Conservation (phyloP, 92 coral and sea anemone genomes). For the Siderastrea radians region DNA sequence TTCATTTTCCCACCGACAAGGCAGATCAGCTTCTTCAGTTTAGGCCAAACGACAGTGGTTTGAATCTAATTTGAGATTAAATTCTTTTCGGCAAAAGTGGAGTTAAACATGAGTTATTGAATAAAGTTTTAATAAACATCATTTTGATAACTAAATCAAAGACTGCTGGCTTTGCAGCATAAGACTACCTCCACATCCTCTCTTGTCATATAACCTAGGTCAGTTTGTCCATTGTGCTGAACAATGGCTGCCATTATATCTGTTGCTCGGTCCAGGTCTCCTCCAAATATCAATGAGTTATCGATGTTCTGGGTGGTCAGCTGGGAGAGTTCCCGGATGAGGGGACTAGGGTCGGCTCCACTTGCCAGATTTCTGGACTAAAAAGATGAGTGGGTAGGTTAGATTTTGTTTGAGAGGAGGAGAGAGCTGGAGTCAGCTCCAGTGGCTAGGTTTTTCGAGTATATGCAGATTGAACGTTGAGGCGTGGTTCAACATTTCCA, state of each 20-base stretch:
- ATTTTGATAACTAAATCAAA: too few relatives aligned
- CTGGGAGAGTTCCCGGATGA: constrained; percentile 88
- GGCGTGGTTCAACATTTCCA: too few relatives aligned
- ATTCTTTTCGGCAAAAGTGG: too few relatives aligned
- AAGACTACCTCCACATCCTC: constrained; percentile 83
- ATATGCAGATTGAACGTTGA: not conserved
- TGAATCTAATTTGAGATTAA: too few relatives aligned
- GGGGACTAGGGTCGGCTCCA: constrained; percentile 87
- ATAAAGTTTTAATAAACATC: too few relatives aligned
- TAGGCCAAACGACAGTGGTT: too few relatives aligned
- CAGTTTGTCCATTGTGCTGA: constrained; percentile 92
- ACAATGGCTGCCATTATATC: constrained; percentile 94
- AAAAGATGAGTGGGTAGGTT: not conserved
- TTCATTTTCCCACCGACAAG: too few relatives aligned
- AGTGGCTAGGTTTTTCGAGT: not conserved
- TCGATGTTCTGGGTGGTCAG: constrained; percentile 97
- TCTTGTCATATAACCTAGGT: constrained; percentile 75
- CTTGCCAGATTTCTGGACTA: constrained; percentile 79
- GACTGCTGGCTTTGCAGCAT: too few relatives aligned
- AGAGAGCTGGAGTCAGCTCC: not conserved
- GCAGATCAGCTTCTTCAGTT: too few relatives aligned
- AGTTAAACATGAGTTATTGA: too few relatives aligned
- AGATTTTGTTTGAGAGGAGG: too few relatives aligned
- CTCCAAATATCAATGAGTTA: constrained; percentile 97
- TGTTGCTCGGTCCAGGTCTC: constrained; percentile 90